Evolutionary conservation across 2,797 vertebrate species (phyloP), one percentile per base, ranked within the genome.

Genomic region (Clarias pachynema): DNA sequence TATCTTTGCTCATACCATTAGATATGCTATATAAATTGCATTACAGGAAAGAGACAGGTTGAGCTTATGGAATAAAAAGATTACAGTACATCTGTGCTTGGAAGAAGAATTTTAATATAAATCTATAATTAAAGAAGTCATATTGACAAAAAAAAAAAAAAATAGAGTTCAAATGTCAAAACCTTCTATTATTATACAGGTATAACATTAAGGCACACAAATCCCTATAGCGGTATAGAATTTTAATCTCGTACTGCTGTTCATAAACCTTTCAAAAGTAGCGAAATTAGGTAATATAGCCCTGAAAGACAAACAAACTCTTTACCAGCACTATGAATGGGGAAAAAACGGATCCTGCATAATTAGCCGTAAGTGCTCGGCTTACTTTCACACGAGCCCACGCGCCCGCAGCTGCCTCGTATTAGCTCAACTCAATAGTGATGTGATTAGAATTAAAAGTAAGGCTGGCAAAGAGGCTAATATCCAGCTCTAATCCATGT

Each of bases 361-460:
- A 63, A 63, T 60, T 63, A 79, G 15, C 0, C 24, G 2, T 18
- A 63, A 40, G 57, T 79, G 74, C 53, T 77, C 53, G 12, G 74
- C 74, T 77, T 77, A 57, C 74, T 77, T 77, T 31, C 53, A 57
- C 53, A 22, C 29, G 7, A 4, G 2, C 73, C 15, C 53, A 31
- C 29, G 31, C 26, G 31, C 53, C 4, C 56, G 5, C 29, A 37
- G 56, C 49, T n/a, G 31, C 75, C 20, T 60, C 12, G 16, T n/a
- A 65, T 73, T 56, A 83, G 40, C 53, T 79, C 68, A 29, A 56
- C 59, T 79, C 44, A 73, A 31, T 59, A 60, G 24, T 37, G 44
- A 86, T 57, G 74, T 57, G 56, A 78, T 78, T 24, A 37, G 75
- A 60, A 78, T 79, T 72, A 40, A 79, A 65, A 59, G 75, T 20